These are phyloP conservation scores for Leptoteleia sp. DNA, from an alignment of 1,140 invertebrate genomes.

Conservation along the genomic window DNA sequence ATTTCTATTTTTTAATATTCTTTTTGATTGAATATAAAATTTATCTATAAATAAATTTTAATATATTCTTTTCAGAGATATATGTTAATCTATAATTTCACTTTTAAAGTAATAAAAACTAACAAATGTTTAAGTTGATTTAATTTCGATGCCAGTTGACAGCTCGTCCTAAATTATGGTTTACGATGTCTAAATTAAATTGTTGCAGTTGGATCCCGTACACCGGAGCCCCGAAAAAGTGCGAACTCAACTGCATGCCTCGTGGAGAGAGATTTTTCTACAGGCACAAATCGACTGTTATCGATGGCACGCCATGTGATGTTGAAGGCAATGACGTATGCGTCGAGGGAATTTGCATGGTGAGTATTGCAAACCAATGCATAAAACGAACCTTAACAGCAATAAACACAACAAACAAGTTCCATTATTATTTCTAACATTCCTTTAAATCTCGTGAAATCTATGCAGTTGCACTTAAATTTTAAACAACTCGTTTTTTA, in stretches of 20 bases:
- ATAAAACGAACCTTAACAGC: neutral
- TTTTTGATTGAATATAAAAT: too few relatives aligned
- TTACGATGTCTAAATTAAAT: conserved; percentile 56
- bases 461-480: too few relatives aligned
- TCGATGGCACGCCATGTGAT: conserved; percentile 94
- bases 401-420: conserved; percentile 16
- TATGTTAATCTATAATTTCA: too few relatives aligned
- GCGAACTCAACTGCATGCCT: conserved; percentile 97
- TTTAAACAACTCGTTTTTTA: too few relatives aligned
- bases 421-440: conserved; percentile 2
- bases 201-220: conserved; percentile 91
- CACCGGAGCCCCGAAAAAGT: conserved; percentile 92
- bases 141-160: conserved; percentile 12
- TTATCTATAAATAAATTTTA: too few relatives aligned
- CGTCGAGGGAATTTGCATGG: conserved; percentile 94
- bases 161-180: conserved; percentile 9
- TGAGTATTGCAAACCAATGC: conserved; percentile 77
- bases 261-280: conserved; percentile 95
- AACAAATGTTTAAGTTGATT: too few relatives aligned
- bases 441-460: too few relatives aligned
- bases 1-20: too few relatives aligned
- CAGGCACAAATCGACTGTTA: conserved; percentile 90
- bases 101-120: too few relatives aligned
- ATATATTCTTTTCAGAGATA: too few relatives aligned
- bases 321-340: conserved; percentile 93